Evolutionary conservation across 35 echinoderm and acorn worm species (phyloP), one percentile per base, ranked within the genome.

Genomic region (Acanthaster planci): DNA sequence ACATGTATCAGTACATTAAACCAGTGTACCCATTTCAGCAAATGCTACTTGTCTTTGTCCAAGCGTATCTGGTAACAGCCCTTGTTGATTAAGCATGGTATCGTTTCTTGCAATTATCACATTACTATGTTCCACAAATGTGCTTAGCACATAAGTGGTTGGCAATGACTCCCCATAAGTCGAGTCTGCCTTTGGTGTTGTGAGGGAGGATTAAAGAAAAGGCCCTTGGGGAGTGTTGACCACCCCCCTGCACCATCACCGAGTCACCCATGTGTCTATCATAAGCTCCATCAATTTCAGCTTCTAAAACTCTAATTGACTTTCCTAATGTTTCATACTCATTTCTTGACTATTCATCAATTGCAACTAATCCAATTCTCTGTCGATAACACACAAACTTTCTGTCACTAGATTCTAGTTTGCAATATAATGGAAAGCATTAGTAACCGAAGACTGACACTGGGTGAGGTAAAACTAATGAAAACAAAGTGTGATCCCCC

Each of bases 241-340:
- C 58, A 21, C 9, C 58, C 58, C 58, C 58, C 58, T 30, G 0
- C 9, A 64, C 58, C 58, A 64, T 64, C 58, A 64, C 58, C 58
- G 58, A 23, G 29, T 64, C 21, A 64, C 29, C 19, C 29, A 16
- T 8, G 6, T 23, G 58, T 19, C 21, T 30, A 64, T 30, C 29
- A 30, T 64, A 64, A 64, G 58, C 58, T 30, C 21, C 58, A 19
- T 64, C 58, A 64, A 64, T 64, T 21, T 64, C 58, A 21, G 58
- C 58, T 64, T 64, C 58, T 64, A 64, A 64, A 64, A 19, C 58
- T 64, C 58, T 64, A 21, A 64, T 64, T 64, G 58, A 64, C 58
- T 64, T 8, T 64, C 58, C 21, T 64, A 64, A 64, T 23, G 18
- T 64, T 64, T 16, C 58, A 30, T 64, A 64, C 29, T 64, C 58